Evolutionary conservation across 2,888 invertebrate species (phyloP), one percentile per base, ranked within the genome.

Genomic region (Drosophila paramelanica): DNA sequence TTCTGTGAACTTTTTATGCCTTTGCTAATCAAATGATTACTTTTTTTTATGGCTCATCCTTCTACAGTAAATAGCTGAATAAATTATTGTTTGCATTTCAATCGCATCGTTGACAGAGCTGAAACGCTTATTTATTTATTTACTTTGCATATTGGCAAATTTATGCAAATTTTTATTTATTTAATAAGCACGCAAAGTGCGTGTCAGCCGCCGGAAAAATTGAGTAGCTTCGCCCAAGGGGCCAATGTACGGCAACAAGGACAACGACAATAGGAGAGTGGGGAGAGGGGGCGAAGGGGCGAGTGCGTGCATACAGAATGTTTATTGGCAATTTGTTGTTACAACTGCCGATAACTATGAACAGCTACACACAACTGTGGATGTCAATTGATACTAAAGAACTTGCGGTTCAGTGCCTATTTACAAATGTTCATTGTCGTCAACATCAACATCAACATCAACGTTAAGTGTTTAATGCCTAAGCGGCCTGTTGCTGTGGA

Each of bases 181-280:
- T 89, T 72, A 88, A 87, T 88, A 88, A 86, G 86, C 83, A 88
- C 75, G 72, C 83, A 86, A 75, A 80, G 78, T 86, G 81, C 83
- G 86, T 86, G 77, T 67, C 80, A 62, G 73, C 70, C 67, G 64
- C 56, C 57, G 65, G n/a, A 33, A 55, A 46, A 31, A 55, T 11
- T n/a, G 20, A 20, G 46, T 10, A 46, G 53, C 33, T 47, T 14
- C 17, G 27, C 6, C 8, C 10, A 5, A 51, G 61, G 50, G 69
- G 82, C 67, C 71, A 85, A 70, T 47, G 82, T 64, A 79, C 82
- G 50, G 7, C 27, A 50, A 25, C 66, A 66, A 87, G 67, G 68
- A 67, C 77, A 59, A 70, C 52, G 58, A 46, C 49, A 66, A 5
- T 42, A 41, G 31, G 8, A 11, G 20, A 10, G 27, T 3, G 31